Evolutionary conservation across 1,140 invertebrate species (phyloP), one percentile per base, ranked within the genome.

Genomic region (Heliconius hewitsoni): DNA sequence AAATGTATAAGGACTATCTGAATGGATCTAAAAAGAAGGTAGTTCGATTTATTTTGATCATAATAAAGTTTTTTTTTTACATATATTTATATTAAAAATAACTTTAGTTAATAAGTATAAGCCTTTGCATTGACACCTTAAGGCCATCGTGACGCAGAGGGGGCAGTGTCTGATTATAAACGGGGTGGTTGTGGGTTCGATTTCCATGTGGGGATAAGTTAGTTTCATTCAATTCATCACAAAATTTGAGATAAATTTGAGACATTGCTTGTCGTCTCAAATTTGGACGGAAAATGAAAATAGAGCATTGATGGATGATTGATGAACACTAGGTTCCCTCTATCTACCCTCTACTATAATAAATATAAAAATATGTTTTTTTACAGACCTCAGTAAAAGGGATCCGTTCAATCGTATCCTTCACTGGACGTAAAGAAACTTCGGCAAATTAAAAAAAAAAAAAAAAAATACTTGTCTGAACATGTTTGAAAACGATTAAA

Each of bases 1-100:
- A 99, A 88, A 99, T 99, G 97, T 99, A 99, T 95, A 99, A 99
- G 96, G 98, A 99, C 86, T 99, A 98, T 93, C 95, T 99, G 73
- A 98, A 98, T 94, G 98, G 98, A 84, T 98, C 98, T 71, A 98
- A 99, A 92, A 99, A 99, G 95, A 99, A 99, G 97, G 98, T 98
- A 94, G 95, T 27, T 5, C 13, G 16, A 1, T 27, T 60, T 60
- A 9, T 60, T 60, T 60, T 60, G 8, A 9, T 27, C n/a, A 27
- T 60, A 8, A 37, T 37, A 37, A 37, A 37, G 34, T 37, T 37
- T 37, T 37, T 37, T 37, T 34, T 6, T 1, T 37, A 34, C 34
- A 34, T 34, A 37, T 37, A 37, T 37, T 37, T 37, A 37, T 37
- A 37, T 6, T 6, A 37, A 37, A 8, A 37, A 8, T 37, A 37